These are phyloP conservation scores for Apoderus coryli DNA, from an alignment of 2,888 invertebrate species.

Conservation along the genomic window DNA sequence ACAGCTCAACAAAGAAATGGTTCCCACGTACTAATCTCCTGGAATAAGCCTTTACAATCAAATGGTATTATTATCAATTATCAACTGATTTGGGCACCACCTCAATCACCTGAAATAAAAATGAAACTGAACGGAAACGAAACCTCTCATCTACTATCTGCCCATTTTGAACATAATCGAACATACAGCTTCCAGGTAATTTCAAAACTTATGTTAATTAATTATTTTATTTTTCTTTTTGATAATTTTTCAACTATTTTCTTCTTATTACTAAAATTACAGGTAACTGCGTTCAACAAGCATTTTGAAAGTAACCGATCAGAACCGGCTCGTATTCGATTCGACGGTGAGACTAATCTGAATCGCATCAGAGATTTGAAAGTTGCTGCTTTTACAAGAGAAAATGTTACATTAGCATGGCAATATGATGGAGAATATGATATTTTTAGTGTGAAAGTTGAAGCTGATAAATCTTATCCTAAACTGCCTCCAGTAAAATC, in stretches of 20 bases:
- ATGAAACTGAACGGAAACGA: slow-evolving; percentile 32
- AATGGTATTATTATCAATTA: slow-evolving; percentile 50
- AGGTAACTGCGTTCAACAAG: slow-evolving; percentile 53
- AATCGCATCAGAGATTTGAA: slow-evolving; percentile 43
- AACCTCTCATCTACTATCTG: slow-evolving; percentile 38
- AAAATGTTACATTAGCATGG: slow-evolving; percentile 47
- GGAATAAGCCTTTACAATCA: slow-evolving; percentile 50
- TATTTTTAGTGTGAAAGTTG: slow-evolving; percentile 24
- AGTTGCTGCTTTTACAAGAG: slow-evolving; percentile 35
- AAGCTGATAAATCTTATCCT: slow-evolving; percentile 42
- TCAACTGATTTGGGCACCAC: slow-evolving; percentile 49
- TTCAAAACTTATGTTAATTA: no score
- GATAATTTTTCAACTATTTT: no score
- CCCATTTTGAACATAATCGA: slow-evolving; percentile 38
- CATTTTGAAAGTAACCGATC: slow-evolving; percentile 47
- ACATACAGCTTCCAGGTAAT: slow-evolving; percentile 63
- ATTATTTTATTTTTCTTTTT: background rate
- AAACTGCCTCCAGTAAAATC: slow-evolving; percentile 33
- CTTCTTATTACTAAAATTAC: slow-evolving; percentile 13
- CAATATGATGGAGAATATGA: slow-evolving; percentile 24
- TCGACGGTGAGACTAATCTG: slow-evolving; percentile 50
- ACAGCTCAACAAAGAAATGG: slow-evolving; percentile 49
- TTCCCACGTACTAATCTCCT: slow-evolving; percentile 47
- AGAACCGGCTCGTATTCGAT: slow-evolving; percentile 39
- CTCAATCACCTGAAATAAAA: slow-evolving; percentile 39